phyloP scores from a whole-genome alignment of 1,140 invertebrate genomes.

The Papilio aristodemus region DNA sequence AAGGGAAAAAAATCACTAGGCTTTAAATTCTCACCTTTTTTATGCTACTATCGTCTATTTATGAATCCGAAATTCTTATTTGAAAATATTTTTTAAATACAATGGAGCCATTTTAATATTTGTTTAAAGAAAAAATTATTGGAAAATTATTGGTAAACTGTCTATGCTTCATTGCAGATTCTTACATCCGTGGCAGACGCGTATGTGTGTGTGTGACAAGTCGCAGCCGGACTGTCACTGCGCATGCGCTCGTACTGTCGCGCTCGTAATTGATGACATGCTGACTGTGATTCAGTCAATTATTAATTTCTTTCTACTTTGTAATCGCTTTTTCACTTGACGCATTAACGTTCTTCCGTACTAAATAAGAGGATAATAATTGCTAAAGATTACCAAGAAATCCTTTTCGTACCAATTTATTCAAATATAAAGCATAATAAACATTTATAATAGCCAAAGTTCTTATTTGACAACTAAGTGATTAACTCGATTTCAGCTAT shows the following conservation, averaged over 20 bases:
- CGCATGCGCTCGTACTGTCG: conserved; percentile 35
- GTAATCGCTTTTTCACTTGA: background rate
- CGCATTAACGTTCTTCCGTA: conserved; percentile 1
- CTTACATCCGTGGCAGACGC: conserved; percentile 1
- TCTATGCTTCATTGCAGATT: background rate
- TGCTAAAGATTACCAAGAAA: background rate
- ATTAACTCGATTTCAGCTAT: no score
- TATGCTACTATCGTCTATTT: no score
- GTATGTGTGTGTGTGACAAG: conserved; percentile 42
- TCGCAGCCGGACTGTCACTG: conserved; percentile 44
- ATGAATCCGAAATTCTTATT: no score
- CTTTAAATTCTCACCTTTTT: conserved; percentile 21
- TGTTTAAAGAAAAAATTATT: background rate
- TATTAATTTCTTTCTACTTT: conserved; percentile 17
- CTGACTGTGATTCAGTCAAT: conserved; percentile 18
- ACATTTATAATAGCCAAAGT: background rate
- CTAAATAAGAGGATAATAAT: background rate
- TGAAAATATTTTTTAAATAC: no score
- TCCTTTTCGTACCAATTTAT: background rate
- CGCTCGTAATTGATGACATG: conserved; percentile 33
- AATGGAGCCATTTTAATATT: no score
- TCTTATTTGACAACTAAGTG: no score
- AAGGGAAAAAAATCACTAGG: no score
- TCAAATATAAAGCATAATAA: conserved; percentile 5
- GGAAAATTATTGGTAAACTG: no score